Evolutionary conservation across 2,797 vertebrate genomes (phyloP).

Genomic region (Schizothorax lantsangensis): DNA sequence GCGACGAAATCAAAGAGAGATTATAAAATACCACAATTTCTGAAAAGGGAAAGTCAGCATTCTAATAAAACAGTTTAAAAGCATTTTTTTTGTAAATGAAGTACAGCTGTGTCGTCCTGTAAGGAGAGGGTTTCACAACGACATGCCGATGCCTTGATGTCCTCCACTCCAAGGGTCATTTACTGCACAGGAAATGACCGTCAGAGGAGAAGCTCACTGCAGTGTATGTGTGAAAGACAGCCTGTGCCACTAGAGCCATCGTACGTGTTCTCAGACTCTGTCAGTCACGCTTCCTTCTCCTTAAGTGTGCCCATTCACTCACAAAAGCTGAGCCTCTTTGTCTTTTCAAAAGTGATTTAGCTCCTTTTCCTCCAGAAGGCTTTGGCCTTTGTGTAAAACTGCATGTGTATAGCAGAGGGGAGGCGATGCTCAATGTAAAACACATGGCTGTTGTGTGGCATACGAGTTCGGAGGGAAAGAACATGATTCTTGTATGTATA

Average conservation of each 20-base stretch:
- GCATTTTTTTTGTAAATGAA: slow-evolving; percentile 65
- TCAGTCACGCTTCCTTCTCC: slow-evolving; percentile 52
- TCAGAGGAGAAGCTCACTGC: slow-evolving; percentile 54
- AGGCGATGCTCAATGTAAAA: slow-evolving; percentile 56
- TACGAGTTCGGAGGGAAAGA: slow-evolving; percentile 50
- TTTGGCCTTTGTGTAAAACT: slow-evolving; percentile 49
- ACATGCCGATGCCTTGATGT: slow-evolving; percentile 62
- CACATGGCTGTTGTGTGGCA: slow-evolving; percentile 45
- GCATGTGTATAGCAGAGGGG: slow-evolving; percentile 49
- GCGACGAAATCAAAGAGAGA: slow-evolving; percentile 34
- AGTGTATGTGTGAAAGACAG: slow-evolving; percentile 42
- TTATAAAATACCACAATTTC: slow-evolving; percentile 39
- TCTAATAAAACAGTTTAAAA: slow-evolving; percentile 59
- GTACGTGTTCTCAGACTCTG: slow-evolving; percentile 45
- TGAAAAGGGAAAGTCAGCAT: slow-evolving; percentile 50
- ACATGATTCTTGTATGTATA: slow-evolving; percentile 34
- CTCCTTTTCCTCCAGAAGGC: slow-evolving; percentile 49
- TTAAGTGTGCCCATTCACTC: slow-evolving; percentile 55
- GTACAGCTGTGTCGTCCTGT: slow-evolving; percentile 61
- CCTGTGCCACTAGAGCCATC: slow-evolving; percentile 32
- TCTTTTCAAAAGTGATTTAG: slow-evolving; percentile 41
- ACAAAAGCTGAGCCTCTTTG: slow-evolving; percentile 53
- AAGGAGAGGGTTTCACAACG: slow-evolving; percentile 60
- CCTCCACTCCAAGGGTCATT: slow-evolving; percentile 63
- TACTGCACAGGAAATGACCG: slow-evolving; percentile 61